A percentile compares a stretch with the other conserved stretches of the same genome.
These are phyloP conservation scores for Nyctereutes procyonoides DNA, from an alignment of 2,113 vertebrate genomes.

Conservation along the genomic window DNA sequence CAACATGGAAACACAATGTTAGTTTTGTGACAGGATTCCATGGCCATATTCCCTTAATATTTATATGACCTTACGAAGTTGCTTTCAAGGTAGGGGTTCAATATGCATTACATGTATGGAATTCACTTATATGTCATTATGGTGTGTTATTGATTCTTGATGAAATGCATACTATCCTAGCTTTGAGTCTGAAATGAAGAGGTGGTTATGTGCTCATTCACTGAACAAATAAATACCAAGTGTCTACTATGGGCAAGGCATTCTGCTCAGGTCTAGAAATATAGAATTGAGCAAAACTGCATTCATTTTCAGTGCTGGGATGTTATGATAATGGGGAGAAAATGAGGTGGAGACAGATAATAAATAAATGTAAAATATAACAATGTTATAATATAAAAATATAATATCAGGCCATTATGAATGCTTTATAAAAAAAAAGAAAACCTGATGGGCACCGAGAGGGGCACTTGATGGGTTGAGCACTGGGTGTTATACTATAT, in stretches of 20 bases:
- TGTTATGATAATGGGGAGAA: neutral
- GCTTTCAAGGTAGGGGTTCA: neutral
- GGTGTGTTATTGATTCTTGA: neutral
- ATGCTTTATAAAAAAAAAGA: neutral
- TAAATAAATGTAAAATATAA: neutral
- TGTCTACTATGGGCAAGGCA: neutral
- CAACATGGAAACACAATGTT: constrained; percentile 58
- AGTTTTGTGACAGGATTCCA: constrained; percentile 5
- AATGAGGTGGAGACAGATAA: neutral
- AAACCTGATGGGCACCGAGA: no score
- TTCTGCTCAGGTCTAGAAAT: neutral
- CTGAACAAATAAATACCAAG: neutral
- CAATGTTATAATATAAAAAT: neutral
- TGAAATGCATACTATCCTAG: neutral
- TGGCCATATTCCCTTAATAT: neutral
- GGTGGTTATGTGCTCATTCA: neutral
- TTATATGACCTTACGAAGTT: neutral
- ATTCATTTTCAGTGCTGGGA: neutral
- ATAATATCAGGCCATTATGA: neutral
- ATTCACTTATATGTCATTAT: neutral
- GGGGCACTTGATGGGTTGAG: no score
- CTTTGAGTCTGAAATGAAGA: neutral
- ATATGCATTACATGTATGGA: neutral
- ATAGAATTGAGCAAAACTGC: neutral
- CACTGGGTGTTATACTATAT: no score